Base-by-base conservation (phyloP, 2,888 invertebrate species). In the Horisme vitalbata region DNA sequence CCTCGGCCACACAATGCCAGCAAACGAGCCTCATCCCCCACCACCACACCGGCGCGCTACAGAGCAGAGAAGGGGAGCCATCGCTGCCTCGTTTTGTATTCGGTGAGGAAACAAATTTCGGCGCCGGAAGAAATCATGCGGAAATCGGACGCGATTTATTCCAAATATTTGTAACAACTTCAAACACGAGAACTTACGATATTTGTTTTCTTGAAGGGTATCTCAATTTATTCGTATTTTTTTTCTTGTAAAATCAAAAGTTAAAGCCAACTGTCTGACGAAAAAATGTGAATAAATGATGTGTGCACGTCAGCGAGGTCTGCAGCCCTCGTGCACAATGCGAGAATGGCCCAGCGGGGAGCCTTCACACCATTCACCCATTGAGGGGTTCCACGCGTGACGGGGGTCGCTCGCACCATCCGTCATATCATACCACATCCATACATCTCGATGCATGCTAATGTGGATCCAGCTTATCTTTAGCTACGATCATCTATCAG, bases 321-420 rank as follows among this genome's bases (percentile, higher is more conserved):
- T 57, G 14, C 20, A 63, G 70, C 65, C 9, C 30, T 26, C 31
- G 30, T 65, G 63, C 69, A 79, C 76, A 81, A 81, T 71, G 78
- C 68, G 61, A 78, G 75, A 79, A 79, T 75, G 72, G 69, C 83
- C 45, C 85, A 71, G 79, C 84, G 79, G 86, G n/a, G 86, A 68
- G 71, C 61, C 75, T 45, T 45, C 64, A 66, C 70, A 68, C 74
- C 77, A 69, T 81, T 82, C 80, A 79, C 79, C 83, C 79, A 78
- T 79, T 79, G 81, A 79, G 58, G 64, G 64, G 6, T 20, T 71
- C 67, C 71, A 65, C 74, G 65, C 50, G 63, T 68, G 72, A 75
- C 74, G 71, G 71, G 74, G 76, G 75, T 78, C 79, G 75, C 78
- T n/a, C n/a, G 74, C 70, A 55, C 71, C 75, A 79, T 79, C 71